Evolutionary conservation across 2,797 vertebrate species (phyloP).

Genomic region (Anabas testudineus): DNA sequence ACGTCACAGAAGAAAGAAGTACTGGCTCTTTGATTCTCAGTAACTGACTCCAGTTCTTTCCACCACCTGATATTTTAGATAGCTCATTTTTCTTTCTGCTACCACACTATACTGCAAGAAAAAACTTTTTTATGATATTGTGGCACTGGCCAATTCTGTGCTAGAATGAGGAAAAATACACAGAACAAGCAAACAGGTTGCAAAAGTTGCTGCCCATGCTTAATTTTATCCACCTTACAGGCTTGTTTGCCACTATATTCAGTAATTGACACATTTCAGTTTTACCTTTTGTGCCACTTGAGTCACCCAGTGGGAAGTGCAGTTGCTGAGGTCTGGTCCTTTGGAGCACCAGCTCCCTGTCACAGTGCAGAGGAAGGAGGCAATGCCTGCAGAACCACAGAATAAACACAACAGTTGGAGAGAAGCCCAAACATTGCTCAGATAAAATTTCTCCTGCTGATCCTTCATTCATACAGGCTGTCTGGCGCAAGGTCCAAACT

Average conservation of each 20-base stretch:
- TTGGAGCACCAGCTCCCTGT: constrained; percentile 92
- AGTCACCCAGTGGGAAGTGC: constrained; percentile 98
- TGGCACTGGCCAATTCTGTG: constrained; percentile 23
- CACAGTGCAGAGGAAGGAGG: constrained; percentile 92
- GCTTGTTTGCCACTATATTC: constrained; percentile 34
- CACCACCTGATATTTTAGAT: constrained; percentile 42
- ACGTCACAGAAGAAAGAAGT: constrained; percentile 45
- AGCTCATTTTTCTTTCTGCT: constrained; percentile 46
- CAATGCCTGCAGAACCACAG: constrained; percentile 88
- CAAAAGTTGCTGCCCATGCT: constrained; percentile 14
- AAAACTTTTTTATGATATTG: constrained; percentile 21
- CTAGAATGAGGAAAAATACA: constrained; percentile 30
- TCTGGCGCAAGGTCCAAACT: constrained; percentile 46
- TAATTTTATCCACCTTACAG: not conserved
- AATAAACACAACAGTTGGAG: constrained; percentile 66
- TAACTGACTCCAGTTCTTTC: constrained; percentile 51
- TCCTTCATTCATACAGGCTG: constrained; percentile 60
- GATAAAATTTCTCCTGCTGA: constrained; percentile 56
- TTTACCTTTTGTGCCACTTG: constrained; percentile 98
- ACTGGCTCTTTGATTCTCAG: constrained; percentile 55
- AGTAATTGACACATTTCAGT: constrained; percentile 50
- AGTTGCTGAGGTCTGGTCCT: constrained; percentile 98
- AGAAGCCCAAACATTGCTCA: constrained; percentile 48
- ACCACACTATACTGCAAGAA: constrained; percentile 14
- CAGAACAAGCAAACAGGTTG: constrained; percentile 25